These are phyloP conservation scores for Lepisosteus osseus DNA, from an alignment of 2,113 vertebrate genomes.

Conservation along the genomic window DNA sequence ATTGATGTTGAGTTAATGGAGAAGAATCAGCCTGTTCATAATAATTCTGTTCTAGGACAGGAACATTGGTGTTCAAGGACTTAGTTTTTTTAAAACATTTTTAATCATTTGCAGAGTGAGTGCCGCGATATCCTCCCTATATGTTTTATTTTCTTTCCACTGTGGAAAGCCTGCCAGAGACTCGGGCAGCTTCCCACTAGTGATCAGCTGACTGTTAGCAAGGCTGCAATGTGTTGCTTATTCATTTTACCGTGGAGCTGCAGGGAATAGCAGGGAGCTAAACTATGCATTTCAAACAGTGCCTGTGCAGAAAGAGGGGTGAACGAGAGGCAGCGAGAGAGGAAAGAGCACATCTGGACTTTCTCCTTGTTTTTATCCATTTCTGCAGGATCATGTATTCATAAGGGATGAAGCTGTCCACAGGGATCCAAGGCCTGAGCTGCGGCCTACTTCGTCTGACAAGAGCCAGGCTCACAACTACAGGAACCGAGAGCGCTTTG, in stretches of 20 bases:
- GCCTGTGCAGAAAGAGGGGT: conserved; percentile 76
- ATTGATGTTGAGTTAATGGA: background rate
- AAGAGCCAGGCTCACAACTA: conserved; percentile 89
- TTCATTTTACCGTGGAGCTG: conserved; percentile 76
- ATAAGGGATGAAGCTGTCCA: conserved; percentile 92
- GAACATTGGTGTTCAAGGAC: too few relatives aligned
- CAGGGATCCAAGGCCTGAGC: conserved; percentile 86
- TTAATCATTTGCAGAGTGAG: conserved; percentile 1
- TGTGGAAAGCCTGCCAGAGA: conserved; percentile 60
- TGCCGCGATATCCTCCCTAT: conserved; percentile 16
- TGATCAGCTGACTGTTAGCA: conserved; percentile 75
- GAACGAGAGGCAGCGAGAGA: conserved; percentile 70
- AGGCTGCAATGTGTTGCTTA: conserved; percentile 80
- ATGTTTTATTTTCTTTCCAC: conserved; percentile 50
- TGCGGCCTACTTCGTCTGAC: conserved; percentile 83
- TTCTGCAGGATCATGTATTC: conserved; percentile 91
- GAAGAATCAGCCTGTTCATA: background rate
- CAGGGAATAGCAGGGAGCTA: conserved; percentile 75
- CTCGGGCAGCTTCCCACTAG: conserved; percentile 67
- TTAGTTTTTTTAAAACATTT: background rate
- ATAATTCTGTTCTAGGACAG: too few relatives aligned
- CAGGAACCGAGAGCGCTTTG: conserved; percentile 93
- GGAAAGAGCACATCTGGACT: conserved; percentile 73
- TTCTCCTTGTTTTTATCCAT: conserved; percentile 90
- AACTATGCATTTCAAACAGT: conserved; percentile 82